Evolutionary conservation across 2,113 vertebrate genomes (phyloP).

Genomic region (Eira barbara): DNA sequence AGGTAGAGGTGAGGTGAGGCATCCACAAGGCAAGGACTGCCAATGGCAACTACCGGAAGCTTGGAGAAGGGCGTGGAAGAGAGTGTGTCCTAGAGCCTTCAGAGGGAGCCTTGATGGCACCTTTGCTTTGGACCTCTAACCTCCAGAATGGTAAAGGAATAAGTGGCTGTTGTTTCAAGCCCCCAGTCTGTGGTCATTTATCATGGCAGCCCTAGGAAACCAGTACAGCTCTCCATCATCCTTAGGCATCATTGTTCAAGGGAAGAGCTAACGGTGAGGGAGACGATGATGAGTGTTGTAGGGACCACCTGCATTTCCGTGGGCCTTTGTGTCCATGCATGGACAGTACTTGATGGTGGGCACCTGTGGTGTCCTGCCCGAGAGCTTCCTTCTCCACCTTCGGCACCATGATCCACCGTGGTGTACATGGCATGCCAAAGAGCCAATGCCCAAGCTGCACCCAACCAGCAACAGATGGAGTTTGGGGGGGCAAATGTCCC

Average conservation of each 20-base stretch:
- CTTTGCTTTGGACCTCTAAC: background rate
- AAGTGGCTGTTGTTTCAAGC: background rate
- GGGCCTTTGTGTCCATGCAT: too few species aligned
- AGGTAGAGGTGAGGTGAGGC: background rate
- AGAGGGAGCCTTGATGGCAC: background rate
- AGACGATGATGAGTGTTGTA: background rate
- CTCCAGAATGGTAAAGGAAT: background rate
- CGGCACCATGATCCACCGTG: fast-evolving
- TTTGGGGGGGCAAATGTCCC: background rate
- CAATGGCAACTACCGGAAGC: background rate
- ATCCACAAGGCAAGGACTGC: background rate
- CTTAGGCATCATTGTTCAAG: background rate
- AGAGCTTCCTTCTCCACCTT: background rate
- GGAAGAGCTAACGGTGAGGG: background rate
- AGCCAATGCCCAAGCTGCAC: background rate
- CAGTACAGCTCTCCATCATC: background rate
- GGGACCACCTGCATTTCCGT: background rate
- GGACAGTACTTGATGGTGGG: background rate
- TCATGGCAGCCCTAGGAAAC: background rate
- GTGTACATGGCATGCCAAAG: background rate
- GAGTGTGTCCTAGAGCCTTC: background rate
- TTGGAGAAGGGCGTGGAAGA: background rate
- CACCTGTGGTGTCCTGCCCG: background rate
- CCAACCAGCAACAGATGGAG: too few species aligned
- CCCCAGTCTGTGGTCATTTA: background rate